Evolutionary conservation across 2,797 vertebrate species (phyloP).

Genomic region (Remorina albescens): DNA sequence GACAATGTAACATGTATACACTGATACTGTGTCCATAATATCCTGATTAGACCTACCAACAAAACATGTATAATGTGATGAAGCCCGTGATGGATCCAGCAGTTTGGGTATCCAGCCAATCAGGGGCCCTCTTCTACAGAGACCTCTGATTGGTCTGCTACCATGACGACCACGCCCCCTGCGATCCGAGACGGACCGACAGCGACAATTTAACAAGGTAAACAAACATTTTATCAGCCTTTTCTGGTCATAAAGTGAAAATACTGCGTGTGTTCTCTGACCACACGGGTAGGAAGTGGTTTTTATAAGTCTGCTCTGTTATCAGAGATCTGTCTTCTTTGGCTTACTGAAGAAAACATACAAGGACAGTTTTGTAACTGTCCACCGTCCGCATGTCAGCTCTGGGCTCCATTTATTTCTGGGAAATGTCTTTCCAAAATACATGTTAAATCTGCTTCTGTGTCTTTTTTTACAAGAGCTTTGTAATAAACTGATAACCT

Average conservation of each 20-base stretch:
- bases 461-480: not conserved
- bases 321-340: not conserved
- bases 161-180: not conserved
- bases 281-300: not conserved
- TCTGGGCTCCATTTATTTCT: not conserved
- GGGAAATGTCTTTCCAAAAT: not conserved
- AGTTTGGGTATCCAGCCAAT: not conserved
- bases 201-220: slow-evolving; percentile 18
- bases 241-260: not conserved
- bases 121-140: rapidly evolving
- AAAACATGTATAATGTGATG: not conserved
- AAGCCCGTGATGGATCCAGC: slow-evolving; percentile 17
- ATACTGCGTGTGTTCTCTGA: not conserved
- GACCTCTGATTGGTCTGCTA: slow-evolving; percentile 31
- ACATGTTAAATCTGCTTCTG: not conserved
- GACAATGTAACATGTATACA: not conserved
- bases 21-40: not conserved
- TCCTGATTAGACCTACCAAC: too few relatives aligned
- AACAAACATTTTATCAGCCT: not conserved
- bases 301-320: not conserved
- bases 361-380: slow-evolving; percentile 43
- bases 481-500: not conserved
- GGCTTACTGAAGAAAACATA: slow-evolving; percentile 2
- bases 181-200: not conserved
- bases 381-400: slow-evolving; percentile 11